phyloP scores from a whole-genome alignment of 2,113 vertebrate genomes.

The Corapipo altera region DNA sequence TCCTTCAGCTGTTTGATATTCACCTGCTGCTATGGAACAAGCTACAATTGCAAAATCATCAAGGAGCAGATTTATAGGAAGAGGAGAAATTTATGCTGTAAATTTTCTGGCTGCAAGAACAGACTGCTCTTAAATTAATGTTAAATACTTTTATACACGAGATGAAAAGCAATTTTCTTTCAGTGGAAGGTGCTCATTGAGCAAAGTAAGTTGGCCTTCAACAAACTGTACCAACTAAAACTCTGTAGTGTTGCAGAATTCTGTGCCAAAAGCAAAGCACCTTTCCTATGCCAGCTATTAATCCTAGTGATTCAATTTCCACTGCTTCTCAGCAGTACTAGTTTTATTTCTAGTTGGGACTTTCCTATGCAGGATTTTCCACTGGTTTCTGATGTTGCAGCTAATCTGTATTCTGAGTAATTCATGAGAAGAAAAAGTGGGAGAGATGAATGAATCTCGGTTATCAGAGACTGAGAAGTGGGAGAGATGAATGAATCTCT shows the following conservation, averaged over 20 bases:
- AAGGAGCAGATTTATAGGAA: not conserved
- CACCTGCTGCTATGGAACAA: not conserved
- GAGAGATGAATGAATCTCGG: not conserved
- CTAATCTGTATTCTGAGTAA: constrained; percentile 26
- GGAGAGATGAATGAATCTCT: constrained; percentile 25
- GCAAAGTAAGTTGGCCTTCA: not conserved
- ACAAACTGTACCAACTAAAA: not conserved
- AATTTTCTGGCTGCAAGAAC: not conserved
- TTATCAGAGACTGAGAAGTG: not conserved
- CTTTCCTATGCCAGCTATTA: not conserved
- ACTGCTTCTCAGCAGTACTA: not conserved
- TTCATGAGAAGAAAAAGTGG: constrained; percentile 9
- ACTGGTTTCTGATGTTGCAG: not conserved
- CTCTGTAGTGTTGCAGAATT: not conserved
- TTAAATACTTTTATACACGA: not conserved
- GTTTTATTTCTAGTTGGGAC: not conserved
- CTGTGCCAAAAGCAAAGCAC: not conserved
- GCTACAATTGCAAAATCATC: not conserved
- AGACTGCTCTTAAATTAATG: not conserved
- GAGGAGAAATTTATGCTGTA: not conserved
- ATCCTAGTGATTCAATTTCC: not conserved
- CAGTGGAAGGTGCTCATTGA: not conserved
- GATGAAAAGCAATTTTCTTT: not conserved
- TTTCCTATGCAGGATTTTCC: not conserved
- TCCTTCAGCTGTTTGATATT: constrained; percentile 4